These are phyloP conservation scores for Liposcelis brunnea DNA, from an alignment of 2,888 invertebrate genomes.

Conservation along the genomic window DNA sequence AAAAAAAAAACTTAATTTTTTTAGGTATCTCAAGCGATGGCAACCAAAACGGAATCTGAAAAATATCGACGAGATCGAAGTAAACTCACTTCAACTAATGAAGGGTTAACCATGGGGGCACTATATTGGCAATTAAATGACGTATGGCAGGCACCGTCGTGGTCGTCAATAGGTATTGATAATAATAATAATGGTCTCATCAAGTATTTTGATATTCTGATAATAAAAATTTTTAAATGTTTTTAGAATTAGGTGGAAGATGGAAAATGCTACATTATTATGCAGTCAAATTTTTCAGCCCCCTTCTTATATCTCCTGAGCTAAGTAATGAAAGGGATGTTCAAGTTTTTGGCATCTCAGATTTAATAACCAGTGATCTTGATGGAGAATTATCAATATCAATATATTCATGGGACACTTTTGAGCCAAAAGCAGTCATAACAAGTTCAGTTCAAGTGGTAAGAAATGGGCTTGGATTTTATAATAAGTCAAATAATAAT, in stretches of 20 bases:
- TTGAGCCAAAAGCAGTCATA: slow-evolving; percentile 1
- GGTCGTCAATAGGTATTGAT: slow-evolving; percentile 67
- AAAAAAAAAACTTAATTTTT: too few relatives aligned
- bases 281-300: slow-evolving; percentile 77
- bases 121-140: slow-evolving; percentile 98
- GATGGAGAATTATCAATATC: slow-evolving; percentile 12
- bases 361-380: slow-evolving; percentile 15
- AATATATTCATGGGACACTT: neutral
- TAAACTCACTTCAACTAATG: slow-evolving; percentile 29
- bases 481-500: too few relatives aligned
- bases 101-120: slow-evolving; percentile 82
- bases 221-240: too few relatives aligned
- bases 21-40: slow-evolving; percentile 62
- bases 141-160: too few relatives aligned
- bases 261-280: too few relatives aligned
- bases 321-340: slow-evolving; percentile 17
- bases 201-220: too few relatives aligned
- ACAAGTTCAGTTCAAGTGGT: too few relatives aligned
- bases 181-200: too few relatives aligned
- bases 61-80: slow-evolving; percentile 47
- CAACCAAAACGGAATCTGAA: slow-evolving; percentile 72
- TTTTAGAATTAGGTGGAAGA: too few relatives aligned
- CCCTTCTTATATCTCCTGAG: slow-evolving; percentile 38
- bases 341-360: slow-evolving; percentile 19
- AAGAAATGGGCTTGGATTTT: too few relatives aligned